Percentiles rank a stretch among this genome's conserved stretches.
These are phyloP conservation scores for Ameiurus melas DNA, from an alignment of 2,113 vertebrate genomes.

Conservation along the genomic window DNA sequence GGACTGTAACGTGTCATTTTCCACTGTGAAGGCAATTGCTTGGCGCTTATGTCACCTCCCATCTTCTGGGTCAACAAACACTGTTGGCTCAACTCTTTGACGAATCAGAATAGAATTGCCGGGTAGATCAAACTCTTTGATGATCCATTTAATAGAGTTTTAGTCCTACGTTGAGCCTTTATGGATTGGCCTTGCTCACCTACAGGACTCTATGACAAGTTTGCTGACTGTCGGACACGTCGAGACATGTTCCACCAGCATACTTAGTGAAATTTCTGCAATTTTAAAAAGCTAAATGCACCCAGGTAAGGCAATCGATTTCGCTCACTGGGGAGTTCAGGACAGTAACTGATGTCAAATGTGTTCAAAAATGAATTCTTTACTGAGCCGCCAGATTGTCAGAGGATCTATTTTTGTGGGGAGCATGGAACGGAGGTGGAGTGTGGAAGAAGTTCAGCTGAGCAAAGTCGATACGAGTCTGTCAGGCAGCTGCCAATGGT, in stretches of 20 bases:
- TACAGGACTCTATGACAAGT: slow-evolving; percentile 34
- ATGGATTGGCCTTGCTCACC: slow-evolving; percentile 23
- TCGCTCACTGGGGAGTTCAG: slow-evolving; percentile 61
- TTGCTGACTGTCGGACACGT: slow-evolving; percentile 47
- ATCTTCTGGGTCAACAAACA: slow-evolving; percentile 31
- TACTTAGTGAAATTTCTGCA: slow-evolving; percentile 56
- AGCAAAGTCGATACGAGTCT: slow-evolving; percentile 46
- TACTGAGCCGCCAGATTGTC: slow-evolving; percentile 63
- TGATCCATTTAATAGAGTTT: slow-evolving; percentile 29
- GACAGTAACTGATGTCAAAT: slow-evolving; percentile 69
- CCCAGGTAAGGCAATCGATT: slow-evolving; percentile 62
- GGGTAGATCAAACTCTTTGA: slow-evolving; percentile 24
- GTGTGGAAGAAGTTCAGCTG: slow-evolving; percentile 26
- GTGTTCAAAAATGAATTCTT: slow-evolving; percentile 69
- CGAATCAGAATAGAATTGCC: neutral
- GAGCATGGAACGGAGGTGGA: slow-evolving; percentile 49
- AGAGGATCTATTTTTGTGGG: slow-evolving; percentile 59
- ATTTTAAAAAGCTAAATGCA: slow-evolving; percentile 52
- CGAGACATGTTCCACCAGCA: slow-evolving; percentile 43
- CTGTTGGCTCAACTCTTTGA: slow-evolving; percentile 12
- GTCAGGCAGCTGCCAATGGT: slow-evolving; percentile 55
- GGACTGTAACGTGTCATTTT: slow-evolving; percentile 27
- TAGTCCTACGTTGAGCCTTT: neutral
- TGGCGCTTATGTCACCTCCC: neutral
- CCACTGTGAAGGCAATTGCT: neutral